Percentiles rank a stretch among this genome's conserved stretches.
phyloP scores from a whole-genome alignment of 64 coral and sea anemone genomes.

The Pocillopora damicornis region DNA sequence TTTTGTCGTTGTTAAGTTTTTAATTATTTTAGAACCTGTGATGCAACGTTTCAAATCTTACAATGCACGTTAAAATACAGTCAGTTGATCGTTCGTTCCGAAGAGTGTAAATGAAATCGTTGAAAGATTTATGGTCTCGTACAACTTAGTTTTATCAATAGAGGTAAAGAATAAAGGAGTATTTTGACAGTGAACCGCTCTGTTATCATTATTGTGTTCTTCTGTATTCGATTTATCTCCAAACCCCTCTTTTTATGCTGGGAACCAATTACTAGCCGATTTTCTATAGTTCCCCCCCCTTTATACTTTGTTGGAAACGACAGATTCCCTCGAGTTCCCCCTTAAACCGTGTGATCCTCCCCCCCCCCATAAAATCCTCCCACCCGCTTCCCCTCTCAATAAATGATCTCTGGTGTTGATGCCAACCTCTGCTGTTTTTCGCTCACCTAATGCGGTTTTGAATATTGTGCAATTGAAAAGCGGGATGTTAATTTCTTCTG shows the following conservation, averaged over 20 bases:
- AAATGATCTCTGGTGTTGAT: too few species aligned
- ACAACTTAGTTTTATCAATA: conserved; percentile 38
- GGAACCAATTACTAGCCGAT: not conserved
- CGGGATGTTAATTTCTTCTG: too few species aligned
- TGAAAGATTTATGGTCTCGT: conserved; percentile 24
- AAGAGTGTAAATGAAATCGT: conserved; percentile 13
- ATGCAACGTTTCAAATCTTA: conserved; percentile 22
- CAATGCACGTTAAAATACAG: conserved; percentile 20
- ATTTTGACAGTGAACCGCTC: conserved; percentile 24
- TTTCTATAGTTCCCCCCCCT: not conserved
- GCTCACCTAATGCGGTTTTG: too few species aligned
- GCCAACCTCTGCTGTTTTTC: too few species aligned
- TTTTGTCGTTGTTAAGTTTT: not conserved
- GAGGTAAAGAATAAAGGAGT: conserved; percentile 30
- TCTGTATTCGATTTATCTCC: too few species aligned
- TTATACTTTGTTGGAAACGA: not conserved
- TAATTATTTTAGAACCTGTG: not conserved
- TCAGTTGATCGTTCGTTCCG: not conserved
- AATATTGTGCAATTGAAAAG: too few species aligned
- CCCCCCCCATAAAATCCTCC: too few species aligned
- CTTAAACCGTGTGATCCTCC: not conserved
- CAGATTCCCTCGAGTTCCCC: not conserved
- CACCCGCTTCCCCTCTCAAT: too few species aligned
- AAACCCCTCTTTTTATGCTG: too few species aligned
- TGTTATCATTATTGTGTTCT: not conserved